phyloP scores from a whole-genome alignment of 1,140 invertebrate genomes.

The Spodoptera frugiperda region DNA sequence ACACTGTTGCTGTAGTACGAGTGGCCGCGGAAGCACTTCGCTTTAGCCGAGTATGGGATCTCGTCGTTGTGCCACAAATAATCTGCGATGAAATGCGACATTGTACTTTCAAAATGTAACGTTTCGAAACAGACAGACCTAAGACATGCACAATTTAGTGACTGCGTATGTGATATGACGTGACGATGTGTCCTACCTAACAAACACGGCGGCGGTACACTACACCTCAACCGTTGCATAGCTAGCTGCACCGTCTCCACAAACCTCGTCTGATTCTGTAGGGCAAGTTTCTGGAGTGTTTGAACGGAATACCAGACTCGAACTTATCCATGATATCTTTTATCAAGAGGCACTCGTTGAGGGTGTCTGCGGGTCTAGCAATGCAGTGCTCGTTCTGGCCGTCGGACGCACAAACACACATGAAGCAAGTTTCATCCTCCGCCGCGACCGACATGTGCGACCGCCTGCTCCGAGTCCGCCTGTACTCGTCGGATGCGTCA shows the following conservation, averaged over 20 bases:
- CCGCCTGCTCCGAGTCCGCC: constrained; percentile 50
- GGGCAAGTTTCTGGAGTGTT: constrained; percentile 63
- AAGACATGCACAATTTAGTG: too few species aligned
- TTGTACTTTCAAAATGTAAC: not conserved
- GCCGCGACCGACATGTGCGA: constrained; percentile 63
- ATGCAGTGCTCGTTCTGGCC: constrained; percentile 74
- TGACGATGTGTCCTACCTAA: too few species aligned
- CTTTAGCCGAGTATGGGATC: constrained; percentile 71
- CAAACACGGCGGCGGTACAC: too few species aligned
- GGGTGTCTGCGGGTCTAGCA: constrained; percentile 68
- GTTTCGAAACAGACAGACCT: not conserved
- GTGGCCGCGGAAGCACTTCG: constrained; percentile 65
- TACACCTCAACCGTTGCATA: not conserved
- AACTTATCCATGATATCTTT: constrained; percentile 56
- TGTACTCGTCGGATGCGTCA: constrained; percentile 39
- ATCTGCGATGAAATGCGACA: constrained; percentile 58
- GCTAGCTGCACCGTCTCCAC: constrained; percentile 49
- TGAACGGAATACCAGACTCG: constrained; percentile 61
- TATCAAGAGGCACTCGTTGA: constrained; percentile 76
- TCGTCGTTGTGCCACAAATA: constrained; percentile 80
- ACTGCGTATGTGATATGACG: too few species aligned
- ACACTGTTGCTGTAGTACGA: constrained; percentile 74
- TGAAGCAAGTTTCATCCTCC: constrained; percentile 64
- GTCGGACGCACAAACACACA: constrained; percentile 74
- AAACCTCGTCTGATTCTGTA: constrained; percentile 75